Percentiles rank a stretch among this genome's conserved stretches.
Evolutionary conservation across 1,140 invertebrate species (phyloP).

Genomic region (Dendrolimus kikuchii): DNA sequence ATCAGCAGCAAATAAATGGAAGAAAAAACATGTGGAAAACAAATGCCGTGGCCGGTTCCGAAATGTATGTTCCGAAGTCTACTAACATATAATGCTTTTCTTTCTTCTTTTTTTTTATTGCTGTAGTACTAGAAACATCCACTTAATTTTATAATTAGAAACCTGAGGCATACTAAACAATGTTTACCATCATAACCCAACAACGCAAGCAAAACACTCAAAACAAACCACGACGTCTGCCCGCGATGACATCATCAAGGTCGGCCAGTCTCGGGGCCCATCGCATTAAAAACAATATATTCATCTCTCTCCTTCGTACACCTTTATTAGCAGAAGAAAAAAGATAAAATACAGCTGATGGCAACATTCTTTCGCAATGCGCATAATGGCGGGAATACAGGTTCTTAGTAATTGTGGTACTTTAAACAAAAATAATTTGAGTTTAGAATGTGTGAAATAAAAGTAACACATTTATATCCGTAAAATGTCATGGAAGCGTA

Average conservation of each 20-base stretch:
- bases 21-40: too few species aligned
- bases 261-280: conserved; percentile 30
- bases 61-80: too few species aligned
- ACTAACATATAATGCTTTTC: too few species aligned
- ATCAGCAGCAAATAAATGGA: too few species aligned
- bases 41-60: too few species aligned
- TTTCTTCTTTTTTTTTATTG: too few species aligned
- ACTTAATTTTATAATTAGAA: neutral
- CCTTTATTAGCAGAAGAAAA: neutral
- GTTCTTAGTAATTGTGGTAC: conserved; percentile 11
- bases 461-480: neutral
- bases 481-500: neutral
- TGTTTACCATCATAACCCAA: conserved; percentile 15
- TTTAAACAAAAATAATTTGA: too few species aligned
- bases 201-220: conserved; percentile 11
- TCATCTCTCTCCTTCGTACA: conserved; percentile 21
- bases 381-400: conserved; percentile 2
- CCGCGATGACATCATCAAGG: conserved; percentile 58
- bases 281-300: conserved; percentile 17
- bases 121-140: too few species aligned
- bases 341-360: neutral
- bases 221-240: conserved; percentile 31
- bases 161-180: conserved; percentile 7
- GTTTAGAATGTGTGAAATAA: too few species aligned
- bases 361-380: conserved; percentile 8